These are phyloP conservation scores for Verasper variegatus DNA, from an alignment of 2,113 vertebrate genomes.

Conservation along the genomic window DNA sequence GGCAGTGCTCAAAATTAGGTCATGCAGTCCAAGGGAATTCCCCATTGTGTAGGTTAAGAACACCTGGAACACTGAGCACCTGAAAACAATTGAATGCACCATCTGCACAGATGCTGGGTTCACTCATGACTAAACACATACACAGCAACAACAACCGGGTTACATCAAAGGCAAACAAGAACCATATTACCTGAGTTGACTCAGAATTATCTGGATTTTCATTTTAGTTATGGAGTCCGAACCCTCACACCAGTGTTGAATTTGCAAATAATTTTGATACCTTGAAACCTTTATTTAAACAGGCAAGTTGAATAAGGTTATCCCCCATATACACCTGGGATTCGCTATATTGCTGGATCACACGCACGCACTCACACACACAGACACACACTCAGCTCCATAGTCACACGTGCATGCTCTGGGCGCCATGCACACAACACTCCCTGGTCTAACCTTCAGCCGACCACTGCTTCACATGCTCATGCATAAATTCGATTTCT, in stretches of 20 bases:
- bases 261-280: constrained; percentile 23
- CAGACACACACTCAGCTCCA: not conserved
- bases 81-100: constrained; percentile 48
- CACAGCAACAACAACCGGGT: constrained; percentile 57
- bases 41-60: not conserved
- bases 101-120: constrained; percentile 49
- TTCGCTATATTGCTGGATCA: not conserved
- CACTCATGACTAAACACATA: constrained; percentile 45
- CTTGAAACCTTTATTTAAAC: constrained; percentile 46
- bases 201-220: constrained; percentile 62
- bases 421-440: not conserved
- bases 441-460: constrained; percentile 14
- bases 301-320: not conserved
- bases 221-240: constrained; percentile 22
- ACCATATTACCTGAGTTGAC: constrained; percentile 49
- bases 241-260: constrained; percentile 7
- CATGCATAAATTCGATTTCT: not conserved
- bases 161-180: constrained; percentile 61
- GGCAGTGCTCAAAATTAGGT: constrained; percentile 4
- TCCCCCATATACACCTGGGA: not conserved
- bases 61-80: constrained; percentile 48
- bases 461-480: not conserved
- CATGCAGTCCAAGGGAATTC: constrained; percentile 19
- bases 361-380: not conserved
- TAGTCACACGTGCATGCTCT: too few species aligned